Evolutionary conservation across 1,140 invertebrate species (phyloP).

Genomic region (Calephelis nemesis): DNA sequence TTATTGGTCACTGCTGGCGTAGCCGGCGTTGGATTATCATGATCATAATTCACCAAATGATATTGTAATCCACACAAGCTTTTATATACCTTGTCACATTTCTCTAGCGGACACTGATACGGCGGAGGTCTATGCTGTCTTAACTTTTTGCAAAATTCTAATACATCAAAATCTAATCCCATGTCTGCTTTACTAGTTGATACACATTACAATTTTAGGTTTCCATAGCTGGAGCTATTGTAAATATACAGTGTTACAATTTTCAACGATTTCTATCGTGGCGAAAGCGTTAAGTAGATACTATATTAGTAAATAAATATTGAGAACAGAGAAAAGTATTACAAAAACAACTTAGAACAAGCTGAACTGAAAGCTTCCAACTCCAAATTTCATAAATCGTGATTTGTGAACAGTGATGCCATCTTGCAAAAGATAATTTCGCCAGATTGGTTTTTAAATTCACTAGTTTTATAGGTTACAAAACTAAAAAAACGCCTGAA

Average conservation of each 20-base stretch:
- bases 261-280: too few species aligned
- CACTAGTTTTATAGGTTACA: too few species aligned
- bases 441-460: too few species aligned
- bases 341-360: background rate
- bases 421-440: too few species aligned
- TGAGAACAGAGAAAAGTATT: background rate
- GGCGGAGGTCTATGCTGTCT: constrained; percentile 88
- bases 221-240: background rate
- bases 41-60: constrained; percentile 91
- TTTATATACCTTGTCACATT: constrained; percentile 92
- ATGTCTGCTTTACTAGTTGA: constrained; percentile 63
- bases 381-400: too few species aligned
- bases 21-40: constrained; percentile 83
- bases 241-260: background rate
- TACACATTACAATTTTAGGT: background rate
- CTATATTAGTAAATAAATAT: background rate
- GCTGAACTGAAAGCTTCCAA: too few species aligned
- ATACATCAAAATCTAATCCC: constrained; percentile 90
- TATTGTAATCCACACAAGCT: constrained; percentile 91
- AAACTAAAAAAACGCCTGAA: too few species aligned
- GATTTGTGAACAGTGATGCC: too few species aligned
- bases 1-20: constrained; percentile 72
- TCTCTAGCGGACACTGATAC: constrained; percentile 90
- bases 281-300: background rate
- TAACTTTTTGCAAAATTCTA: constrained; percentile 90